Percentiles rank a stretch among this genome's conserved stretches.
Conservation (phyloP, 1,140 invertebrate genomes). For the Saccostrea cuccullata region DNA sequence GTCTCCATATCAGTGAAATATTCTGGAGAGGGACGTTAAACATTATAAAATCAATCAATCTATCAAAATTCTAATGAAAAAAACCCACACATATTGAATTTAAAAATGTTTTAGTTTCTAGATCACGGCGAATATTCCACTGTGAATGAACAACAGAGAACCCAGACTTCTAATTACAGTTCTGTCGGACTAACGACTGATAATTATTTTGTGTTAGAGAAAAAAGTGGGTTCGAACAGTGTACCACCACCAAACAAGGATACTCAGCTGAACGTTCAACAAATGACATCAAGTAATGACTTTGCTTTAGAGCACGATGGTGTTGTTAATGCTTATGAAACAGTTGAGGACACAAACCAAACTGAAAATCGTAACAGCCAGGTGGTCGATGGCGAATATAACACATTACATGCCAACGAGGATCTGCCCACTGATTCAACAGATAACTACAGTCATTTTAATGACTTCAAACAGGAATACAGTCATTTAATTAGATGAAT, state of each 20-base stretch:
- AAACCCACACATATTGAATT: too few species aligned
- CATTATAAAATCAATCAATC: too few species aligned
- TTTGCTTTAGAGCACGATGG: too few species aligned
- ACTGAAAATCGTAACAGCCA: neutral
- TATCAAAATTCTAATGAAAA: too few species aligned
- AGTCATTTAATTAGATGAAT: neutral
- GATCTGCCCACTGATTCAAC: neutral
- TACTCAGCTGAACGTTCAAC: too few species aligned
- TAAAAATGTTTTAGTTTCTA: neutral
- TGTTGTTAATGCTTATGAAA: neutral
- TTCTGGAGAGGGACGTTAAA: too few species aligned
- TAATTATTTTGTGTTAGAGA: neutral
- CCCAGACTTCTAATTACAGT: neutral
- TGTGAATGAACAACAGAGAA: neutral
- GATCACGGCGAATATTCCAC: neutral
- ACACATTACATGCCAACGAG: neutral
- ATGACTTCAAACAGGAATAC: neutral
- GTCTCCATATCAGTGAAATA: too few species aligned
- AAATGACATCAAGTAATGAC: too few species aligned
- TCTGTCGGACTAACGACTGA: neutral
- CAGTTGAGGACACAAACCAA: neutral
- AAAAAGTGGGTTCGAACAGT: neutral
- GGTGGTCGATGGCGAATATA: neutral
- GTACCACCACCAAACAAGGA: too few species aligned
- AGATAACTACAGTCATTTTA: neutral